These are phyloP conservation scores for Zalophus californianus DNA, from an alignment of 2,797 vertebrate genomes.

Conservation along the genomic window DNA sequence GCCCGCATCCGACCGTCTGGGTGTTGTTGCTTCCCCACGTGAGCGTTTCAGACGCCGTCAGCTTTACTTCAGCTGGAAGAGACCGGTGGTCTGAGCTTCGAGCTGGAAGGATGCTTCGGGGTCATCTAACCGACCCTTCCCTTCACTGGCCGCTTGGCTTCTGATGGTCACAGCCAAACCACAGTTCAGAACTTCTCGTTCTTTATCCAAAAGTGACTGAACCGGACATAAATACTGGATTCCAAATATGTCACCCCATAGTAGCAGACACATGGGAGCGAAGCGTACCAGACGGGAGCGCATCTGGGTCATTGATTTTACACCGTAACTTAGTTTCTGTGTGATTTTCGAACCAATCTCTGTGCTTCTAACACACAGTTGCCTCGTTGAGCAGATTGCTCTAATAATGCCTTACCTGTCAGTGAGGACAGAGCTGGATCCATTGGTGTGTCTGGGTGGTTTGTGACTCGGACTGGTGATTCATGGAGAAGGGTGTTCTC, in stretches of 20 bases:
- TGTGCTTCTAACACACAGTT: neutral
- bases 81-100: neutral
- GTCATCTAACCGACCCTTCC: rapidly evolving
- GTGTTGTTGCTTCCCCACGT: neutral
- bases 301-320: neutral
- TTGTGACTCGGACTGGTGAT: neutral
- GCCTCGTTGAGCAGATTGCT: neutral
- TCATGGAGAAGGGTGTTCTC: neutral
- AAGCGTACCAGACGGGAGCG: neutral
- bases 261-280: too few relatives aligned
- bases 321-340: neutral
- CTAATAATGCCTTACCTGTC: too few relatives aligned
- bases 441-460: neutral
- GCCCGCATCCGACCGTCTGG: rapidly evolving
- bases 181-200: neutral
- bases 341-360: neutral
- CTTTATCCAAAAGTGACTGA: neutral
- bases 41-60: rapidly evolving
- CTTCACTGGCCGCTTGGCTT: too few relatives aligned
- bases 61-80: neutral
- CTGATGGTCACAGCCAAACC: neutral
- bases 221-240: neutral
- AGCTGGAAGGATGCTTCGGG: neutral
- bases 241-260: rapidly evolving
- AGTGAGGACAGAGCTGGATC: neutral